A percentile compares a stretch with the other conserved stretches of the same genome.
Evolutionary conservation across 2,888 invertebrate genomes (phyloP).

Genomic region (Himalopsyche tibetana): DNA sequence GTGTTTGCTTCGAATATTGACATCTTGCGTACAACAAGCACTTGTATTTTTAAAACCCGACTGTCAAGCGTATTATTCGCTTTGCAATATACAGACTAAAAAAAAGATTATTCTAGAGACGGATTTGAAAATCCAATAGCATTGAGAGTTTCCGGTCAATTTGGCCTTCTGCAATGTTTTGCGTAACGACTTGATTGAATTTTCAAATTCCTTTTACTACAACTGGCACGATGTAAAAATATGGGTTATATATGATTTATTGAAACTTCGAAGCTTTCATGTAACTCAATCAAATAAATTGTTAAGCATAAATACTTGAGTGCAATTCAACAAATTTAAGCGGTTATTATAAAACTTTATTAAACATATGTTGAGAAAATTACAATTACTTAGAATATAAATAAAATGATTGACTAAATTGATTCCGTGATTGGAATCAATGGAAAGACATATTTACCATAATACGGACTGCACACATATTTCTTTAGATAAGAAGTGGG

Average conservation of each 20-base stretch:
- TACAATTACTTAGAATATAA: too few species aligned
- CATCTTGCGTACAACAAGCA: conserved; percentile 58
- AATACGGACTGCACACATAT: too few species aligned
- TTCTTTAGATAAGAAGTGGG: too few species aligned
- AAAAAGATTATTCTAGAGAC: conserved; percentile 38
- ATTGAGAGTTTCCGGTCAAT: conserved; percentile 41
- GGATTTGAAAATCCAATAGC: conserved; percentile 40
- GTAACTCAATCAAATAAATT: neutral
- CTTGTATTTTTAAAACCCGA: conserved; percentile 45
- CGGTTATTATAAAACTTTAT: too few species aligned
- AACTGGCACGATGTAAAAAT: neutral
- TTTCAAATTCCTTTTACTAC: conserved; percentile 34
- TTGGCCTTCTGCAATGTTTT: conserved; percentile 46
- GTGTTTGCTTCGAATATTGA: conserved; percentile 63
- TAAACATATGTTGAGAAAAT: too few species aligned
- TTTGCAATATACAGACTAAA: neutral
- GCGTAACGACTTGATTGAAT: conserved; percentile 16
- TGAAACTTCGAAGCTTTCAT: neutral
- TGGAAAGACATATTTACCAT: too few species aligned
- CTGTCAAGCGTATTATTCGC: conserved; percentile 31
- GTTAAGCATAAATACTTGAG: too few species aligned
- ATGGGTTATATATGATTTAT: neutral
- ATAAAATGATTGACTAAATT: too few species aligned
- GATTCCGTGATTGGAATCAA: too few species aligned
- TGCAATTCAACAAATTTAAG: too few species aligned